phyloP scores from a whole-genome alignment of 2,113 vertebrate genomes.

The Desmodus rotundus region DNA sequence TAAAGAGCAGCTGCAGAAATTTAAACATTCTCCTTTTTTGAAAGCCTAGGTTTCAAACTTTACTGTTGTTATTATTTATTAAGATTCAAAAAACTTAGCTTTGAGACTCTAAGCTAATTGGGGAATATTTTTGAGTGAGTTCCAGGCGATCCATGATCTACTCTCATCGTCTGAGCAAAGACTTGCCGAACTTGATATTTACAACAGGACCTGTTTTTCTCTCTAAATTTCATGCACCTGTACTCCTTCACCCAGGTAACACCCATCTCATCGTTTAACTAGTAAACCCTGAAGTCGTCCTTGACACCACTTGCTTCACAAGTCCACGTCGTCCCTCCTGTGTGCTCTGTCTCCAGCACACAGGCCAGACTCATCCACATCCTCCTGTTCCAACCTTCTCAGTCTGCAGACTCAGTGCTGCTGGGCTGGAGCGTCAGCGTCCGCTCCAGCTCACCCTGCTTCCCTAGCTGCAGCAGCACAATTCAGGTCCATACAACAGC shows the following conservation, averaged over 20 bases:
- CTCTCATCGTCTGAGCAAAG: not conserved
- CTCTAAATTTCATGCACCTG: not conserved
- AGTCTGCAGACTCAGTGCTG: accelerated
- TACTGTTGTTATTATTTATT: not conserved
- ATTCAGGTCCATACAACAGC: not conserved
- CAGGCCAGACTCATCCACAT: accelerated
- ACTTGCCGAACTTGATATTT: not conserved
- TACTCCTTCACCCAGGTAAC: accelerated
- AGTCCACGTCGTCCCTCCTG: accelerated
- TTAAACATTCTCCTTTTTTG: not conserved
- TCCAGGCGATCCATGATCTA: not conserved
- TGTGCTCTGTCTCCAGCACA: not conserved
- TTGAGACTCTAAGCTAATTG: not conserved
- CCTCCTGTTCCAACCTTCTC: accelerated
- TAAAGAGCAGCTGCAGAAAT: not conserved
- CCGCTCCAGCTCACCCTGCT: too few relatives aligned
- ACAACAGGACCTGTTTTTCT: not conserved
- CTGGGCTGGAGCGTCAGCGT: too few relatives aligned
- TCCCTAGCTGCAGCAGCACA: accelerated
- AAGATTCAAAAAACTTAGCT: not conserved
- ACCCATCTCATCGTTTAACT: not conserved
- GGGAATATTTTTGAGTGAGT: not conserved
- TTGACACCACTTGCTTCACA: not conserved
- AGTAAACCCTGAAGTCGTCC: not conserved
- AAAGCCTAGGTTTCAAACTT: not conserved